Evolutionary conservation across 2,113 vertebrate genomes (phyloP).

Genomic region (Boulengeromyrus knoepffleri): DNA sequence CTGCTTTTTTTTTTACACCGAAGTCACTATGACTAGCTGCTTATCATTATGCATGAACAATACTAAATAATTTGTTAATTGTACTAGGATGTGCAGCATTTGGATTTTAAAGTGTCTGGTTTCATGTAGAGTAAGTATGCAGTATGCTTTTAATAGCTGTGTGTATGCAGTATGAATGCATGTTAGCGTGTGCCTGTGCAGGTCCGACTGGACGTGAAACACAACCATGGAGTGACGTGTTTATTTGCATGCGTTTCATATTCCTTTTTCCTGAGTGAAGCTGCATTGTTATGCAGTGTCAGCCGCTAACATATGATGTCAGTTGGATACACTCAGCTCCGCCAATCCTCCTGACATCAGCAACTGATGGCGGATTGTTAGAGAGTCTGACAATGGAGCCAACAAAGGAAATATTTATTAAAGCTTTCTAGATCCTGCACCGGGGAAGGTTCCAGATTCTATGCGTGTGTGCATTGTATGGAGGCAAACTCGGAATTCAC

Average conservation of each 20-base stretch:
- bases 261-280: neutral
- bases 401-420: conserved; percentile 18
- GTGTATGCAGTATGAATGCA: neutral
- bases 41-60: neutral
- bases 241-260: conserved; percentile 5
- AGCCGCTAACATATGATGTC: neutral
- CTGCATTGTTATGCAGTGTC: neutral
- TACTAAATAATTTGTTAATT: neutral
- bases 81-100: neutral
- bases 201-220: conserved; percentile 3
- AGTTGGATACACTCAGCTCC: conserved; percentile 20
- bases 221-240: neutral
- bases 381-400: conserved; percentile 13
- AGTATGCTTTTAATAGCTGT: neutral
- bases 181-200: conserved; percentile 10
- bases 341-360: conserved; percentile 9
- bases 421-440: conserved; percentile 7
- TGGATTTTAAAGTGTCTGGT: neutral
- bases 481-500: neutral
- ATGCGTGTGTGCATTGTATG: neutral
- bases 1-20: neutral
- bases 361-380: conserved; percentile 6
- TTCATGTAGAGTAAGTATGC: neutral
- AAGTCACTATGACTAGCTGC: neutral
- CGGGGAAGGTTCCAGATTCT: neutral